Evolutionary conservation across 2,888 invertebrate genomes (phyloP).

Genomic region (Dione vanillae): DNA sequence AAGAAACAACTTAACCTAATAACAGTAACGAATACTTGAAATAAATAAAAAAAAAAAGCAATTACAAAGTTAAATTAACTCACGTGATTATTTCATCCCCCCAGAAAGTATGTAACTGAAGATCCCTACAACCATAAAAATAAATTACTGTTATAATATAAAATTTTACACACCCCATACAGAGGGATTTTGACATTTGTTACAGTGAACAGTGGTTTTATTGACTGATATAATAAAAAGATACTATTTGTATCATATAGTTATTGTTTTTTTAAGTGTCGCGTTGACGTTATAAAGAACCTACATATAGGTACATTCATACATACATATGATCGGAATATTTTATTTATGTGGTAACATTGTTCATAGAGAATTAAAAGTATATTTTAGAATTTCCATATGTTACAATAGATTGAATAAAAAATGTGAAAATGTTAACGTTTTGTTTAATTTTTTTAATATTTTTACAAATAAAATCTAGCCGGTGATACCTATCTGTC

Average conservation of each 20-base stretch:
- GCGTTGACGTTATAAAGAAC: constrained; percentile 10
- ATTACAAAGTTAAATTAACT: constrained; percentile 57
- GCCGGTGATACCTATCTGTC: neutral
- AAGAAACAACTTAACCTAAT: no score
- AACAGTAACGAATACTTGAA: constrained; percentile 45
- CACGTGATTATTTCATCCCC: constrained; percentile 71
- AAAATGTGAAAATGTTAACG: neutral
- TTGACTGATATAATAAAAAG: constrained; percentile 53
- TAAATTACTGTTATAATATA: constrained; percentile 75
- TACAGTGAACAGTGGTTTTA: constrained; percentile 69
- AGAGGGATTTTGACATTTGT: constrained; percentile 74
- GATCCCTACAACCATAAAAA: constrained; percentile 74
- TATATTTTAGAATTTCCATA: neutral
- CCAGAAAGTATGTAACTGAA: constrained; percentile 60
- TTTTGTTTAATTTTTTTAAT: neutral
- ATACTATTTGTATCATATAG: constrained; percentile 36
- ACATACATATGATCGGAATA: no score
- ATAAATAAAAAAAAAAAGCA: constrained; percentile 57
- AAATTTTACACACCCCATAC: constrained; percentile 78
- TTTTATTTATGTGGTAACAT: neutral
- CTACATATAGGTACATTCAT: no score
- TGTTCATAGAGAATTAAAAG: neutral
- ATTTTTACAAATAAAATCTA: neutral
- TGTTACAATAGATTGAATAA: constrained; percentile 4
- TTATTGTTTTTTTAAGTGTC: constrained; percentile 26